Conservation (phyloP, 2,888 invertebrate genomes). For the Clanis bilineata region DNA sequence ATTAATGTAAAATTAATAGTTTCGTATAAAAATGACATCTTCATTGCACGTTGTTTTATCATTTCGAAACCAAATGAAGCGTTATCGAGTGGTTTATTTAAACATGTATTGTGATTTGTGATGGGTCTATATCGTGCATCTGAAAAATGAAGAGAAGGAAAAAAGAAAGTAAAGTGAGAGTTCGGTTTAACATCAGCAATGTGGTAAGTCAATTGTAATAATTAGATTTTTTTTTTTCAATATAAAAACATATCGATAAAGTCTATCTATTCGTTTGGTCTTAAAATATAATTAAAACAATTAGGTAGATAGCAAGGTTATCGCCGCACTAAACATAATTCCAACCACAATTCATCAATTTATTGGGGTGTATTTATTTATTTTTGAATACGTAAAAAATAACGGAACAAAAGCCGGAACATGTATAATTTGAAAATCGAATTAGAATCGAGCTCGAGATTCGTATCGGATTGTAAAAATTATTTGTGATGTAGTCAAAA, state of each 20-base stretch:
- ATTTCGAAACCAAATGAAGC: background rate
- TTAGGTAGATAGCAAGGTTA: no score
- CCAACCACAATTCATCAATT: no score
- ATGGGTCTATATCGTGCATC: conserved; percentile 14
- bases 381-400: no score
- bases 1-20: background rate
- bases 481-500: no score
- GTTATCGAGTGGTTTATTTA: background rate
- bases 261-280: background rate
- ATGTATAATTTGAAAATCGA: no score
- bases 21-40: background rate
- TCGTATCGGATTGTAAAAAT: no score
- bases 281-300: no score
- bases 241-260: background rate
- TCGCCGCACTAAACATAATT: no score
- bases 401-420: no score
- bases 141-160: conserved; percentile 63
- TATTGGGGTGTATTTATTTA: no score
- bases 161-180: conserved; percentile 57
- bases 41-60: background rate
- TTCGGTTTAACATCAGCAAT: conserved; percentile 61
- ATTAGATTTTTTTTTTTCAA: no score
- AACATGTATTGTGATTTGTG: conserved; percentile 8
- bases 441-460: no score
- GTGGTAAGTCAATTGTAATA: conserved; percentile 48